Evolutionary conservation across 2,113 vertebrate species (phyloP), one percentile per base, ranked within the genome.

Genomic region (Diphyllodes magnificus): DNA sequence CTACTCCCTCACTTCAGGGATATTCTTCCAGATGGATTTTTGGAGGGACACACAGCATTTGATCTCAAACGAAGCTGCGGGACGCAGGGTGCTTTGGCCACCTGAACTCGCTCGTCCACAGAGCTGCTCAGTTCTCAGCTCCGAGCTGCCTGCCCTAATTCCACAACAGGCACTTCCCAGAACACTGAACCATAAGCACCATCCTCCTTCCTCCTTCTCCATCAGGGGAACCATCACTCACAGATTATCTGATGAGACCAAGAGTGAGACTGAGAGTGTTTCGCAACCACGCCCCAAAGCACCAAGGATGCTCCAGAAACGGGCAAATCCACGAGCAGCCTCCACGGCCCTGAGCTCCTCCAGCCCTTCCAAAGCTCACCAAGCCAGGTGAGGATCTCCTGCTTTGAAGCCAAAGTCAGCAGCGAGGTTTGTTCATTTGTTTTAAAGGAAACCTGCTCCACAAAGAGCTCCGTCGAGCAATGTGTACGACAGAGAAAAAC

Each of bases 61-160:
- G 37, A 9, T 35, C n/a, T 21, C 61, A 37, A 15, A 24, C 0
- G 4, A 75, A 94, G 76, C 51, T 50, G 15, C 4, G 9, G 76
- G 51, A 60, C 73, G n/a, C 5, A 2, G 31, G 23, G 40, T 5
- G 63, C 44, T 75, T 50, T 24, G 51, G 59, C 28, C 5, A 15
- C 61, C 23, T 0, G 0, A 76, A n/a, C 24, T 10, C 2, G 1
- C 40, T 57, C 18, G 1, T 3, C 39, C 81, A 7, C 44, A 6
- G 70, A 31, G 31, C 82, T 7, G 25, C 81, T 71, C 56, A 3
- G 60, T 7, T 25, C 20, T 1, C 54, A 47, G 69, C 76, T 35
- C 28, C 0, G 2, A 72, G 72, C 35, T 2, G 3, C 60, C 65
- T 61, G 78, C 70, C 64, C 72, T 33, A 9, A 56, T 78, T 64